Conservation (phyloP, 2,888 invertebrate genomes). For the Caenorhabditis imperialis region DNA sequence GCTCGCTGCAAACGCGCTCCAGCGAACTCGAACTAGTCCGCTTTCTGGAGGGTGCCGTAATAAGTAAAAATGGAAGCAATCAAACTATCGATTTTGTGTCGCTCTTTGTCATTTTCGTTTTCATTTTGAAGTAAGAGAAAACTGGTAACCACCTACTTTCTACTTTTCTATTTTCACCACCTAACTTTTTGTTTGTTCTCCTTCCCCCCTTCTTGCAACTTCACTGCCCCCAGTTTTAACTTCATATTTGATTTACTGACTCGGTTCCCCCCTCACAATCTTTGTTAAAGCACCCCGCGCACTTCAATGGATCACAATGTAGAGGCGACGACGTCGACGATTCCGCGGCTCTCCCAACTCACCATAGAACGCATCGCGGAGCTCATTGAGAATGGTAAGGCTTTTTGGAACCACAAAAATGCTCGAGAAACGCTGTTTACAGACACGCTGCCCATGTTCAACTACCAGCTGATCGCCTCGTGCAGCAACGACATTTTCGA, state of each 20-base stretch:
- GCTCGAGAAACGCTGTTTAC: neutral
- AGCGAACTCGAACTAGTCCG: constrained; percentile 15
- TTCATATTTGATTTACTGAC: too few species aligned
- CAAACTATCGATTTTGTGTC: neutral
- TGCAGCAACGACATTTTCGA: constrained; percentile 55
- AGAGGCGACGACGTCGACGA: constrained; percentile 25
- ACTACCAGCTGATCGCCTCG: constrained; percentile 28
- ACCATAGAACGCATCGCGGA: constrained; percentile 44
- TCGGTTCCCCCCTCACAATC: too few species aligned
- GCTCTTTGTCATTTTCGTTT: neutral
- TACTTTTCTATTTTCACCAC: neutral
- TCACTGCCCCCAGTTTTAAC: too few species aligned
- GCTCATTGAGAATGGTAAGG: constrained; percentile 38
- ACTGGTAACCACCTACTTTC: constrained; percentile 4
- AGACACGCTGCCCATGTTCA: constrained; percentile 39
- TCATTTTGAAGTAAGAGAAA: neutral
- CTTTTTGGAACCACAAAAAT: neutral
- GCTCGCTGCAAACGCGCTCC: too few species aligned
- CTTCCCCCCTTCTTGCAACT: neutral
- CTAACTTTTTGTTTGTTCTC: constrained; percentile 1
- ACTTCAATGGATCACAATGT: constrained; percentile 59
- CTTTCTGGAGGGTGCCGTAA: too few species aligned
- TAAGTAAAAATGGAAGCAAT: too few species aligned
- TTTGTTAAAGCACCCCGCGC: too few species aligned
- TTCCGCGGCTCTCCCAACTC: constrained; percentile 42